Evolutionary conservation across 2,888 invertebrate species (phyloP).

Genomic region (Xestobium rufovillosum): DNA sequence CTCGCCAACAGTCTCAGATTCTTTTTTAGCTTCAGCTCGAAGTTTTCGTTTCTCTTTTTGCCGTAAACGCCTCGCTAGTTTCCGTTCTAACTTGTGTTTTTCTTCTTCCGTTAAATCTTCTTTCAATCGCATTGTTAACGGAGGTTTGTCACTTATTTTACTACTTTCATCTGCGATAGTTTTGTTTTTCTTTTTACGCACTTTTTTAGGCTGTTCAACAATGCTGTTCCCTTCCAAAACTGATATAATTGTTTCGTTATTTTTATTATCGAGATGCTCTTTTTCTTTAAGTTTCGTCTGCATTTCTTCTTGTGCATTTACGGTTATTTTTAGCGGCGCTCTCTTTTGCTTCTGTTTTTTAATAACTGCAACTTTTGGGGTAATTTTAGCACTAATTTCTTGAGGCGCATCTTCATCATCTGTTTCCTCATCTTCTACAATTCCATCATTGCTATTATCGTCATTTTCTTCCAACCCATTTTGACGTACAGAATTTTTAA

Average conservation of each 20-base stretch:
- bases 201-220: too few species aligned
- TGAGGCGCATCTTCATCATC: conserved; percentile 31
- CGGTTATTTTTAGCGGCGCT: conserved; percentile 25
- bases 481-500: too few species aligned
- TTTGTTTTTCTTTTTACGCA: too few species aligned
- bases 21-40: conserved; percentile 5
- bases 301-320: conserved; percentile 17
- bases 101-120: conserved; percentile 17
- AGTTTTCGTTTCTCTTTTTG: conserved; percentile 14
- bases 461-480: conserved; percentile 9
- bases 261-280: too few species aligned
- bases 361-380: conserved; percentile 21
- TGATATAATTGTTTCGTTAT: too few species aligned
- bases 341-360: conserved; percentile 26
- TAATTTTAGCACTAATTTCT: conserved; percentile 29
- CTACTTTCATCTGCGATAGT: too few species aligned
- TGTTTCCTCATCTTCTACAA: conserved; percentile 14
- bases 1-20: conserved; percentile 12
- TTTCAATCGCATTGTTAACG: too few species aligned
- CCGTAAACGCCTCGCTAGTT: conserved; percentile 16
- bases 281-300: conserved; percentile 9
- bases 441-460: conserved; percentile 7
- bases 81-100: conserved; percentile 15
- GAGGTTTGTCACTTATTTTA: too few species aligned
- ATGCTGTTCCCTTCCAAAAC: too few species aligned